Conservation (phyloP, 2,888 invertebrate species). For the Callyntrura sp. region DNA sequence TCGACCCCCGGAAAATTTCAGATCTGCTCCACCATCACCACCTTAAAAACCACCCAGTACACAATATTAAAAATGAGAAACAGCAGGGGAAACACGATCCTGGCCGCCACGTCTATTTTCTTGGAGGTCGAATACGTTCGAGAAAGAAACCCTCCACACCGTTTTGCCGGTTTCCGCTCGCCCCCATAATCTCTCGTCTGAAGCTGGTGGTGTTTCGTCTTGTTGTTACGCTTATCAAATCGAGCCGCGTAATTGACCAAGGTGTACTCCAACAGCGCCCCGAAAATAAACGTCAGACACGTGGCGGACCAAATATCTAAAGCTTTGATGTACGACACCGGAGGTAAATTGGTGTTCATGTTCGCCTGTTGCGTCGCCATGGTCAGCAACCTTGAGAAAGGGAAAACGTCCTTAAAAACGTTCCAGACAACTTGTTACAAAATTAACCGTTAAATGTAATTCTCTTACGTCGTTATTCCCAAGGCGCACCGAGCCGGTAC, state of each 20-base stretch:
- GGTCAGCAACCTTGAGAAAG: background rate
- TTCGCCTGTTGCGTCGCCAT: constrained; percentile 60
- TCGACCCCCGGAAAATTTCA: too few species aligned
- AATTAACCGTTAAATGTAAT: too few species aligned
- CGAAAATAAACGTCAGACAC: constrained; percentile 87
- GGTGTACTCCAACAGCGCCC: constrained; percentile 87
- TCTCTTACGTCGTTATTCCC: constrained; percentile 86
- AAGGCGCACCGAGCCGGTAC: constrained; percentile 85
- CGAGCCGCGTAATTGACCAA: constrained; percentile 87
- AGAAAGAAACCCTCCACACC: constrained; percentile 83
- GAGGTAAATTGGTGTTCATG: constrained; percentile 85
- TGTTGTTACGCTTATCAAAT: constrained; percentile 77
- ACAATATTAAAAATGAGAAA: constrained; percentile 85
- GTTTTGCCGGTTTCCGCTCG: background rate
- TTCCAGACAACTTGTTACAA: too few species aligned
- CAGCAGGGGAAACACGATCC: constrained; percentile 85
- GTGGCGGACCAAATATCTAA: constrained; percentile 86
- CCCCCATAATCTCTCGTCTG: background rate
- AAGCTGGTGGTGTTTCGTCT: too few species aligned
- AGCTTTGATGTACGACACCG: constrained; percentile 87
- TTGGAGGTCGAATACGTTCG: constrained; percentile 85
- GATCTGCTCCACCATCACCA: background rate
- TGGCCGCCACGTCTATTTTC: constrained; percentile 86
- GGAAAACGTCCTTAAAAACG: too few species aligned
- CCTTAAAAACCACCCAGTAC: constrained; percentile 85